Evolutionary conservation across 2,888 invertebrate genomes (phyloP).

Genomic region (Notodonta dromedarius): DNA sequence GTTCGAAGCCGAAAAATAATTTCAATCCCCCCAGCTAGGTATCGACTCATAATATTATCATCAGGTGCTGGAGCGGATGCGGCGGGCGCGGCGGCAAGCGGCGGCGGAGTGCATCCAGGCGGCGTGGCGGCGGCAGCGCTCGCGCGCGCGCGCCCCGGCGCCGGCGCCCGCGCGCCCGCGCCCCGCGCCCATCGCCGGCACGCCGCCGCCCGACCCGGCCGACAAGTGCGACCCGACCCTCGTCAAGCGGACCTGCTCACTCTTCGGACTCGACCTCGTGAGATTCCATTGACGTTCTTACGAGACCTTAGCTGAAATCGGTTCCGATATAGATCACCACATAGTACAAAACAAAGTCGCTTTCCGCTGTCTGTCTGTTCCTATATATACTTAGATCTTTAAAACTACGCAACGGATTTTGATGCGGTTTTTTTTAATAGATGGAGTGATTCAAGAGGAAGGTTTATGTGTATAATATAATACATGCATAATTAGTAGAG

Average conservation of each 20-base stretch:
- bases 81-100: conserved; percentile 89
- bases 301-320: too few relatives aligned
- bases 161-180: conserved; percentile 88
- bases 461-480: too few relatives aligned
- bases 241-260: conserved; percentile 94
- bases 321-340: too few relatives aligned
- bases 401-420: too few relatives aligned
- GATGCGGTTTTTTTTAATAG: too few relatives aligned
- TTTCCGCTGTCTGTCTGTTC: too few relatives aligned
- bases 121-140: conserved; percentile 92
- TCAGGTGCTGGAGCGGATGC: conserved; percentile 92
- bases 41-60: neutral
- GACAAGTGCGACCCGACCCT: conserved; percentile 95
- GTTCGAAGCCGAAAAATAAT: neutral
- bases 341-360: too few relatives aligned
- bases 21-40: too few relatives aligned
- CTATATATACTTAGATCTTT: too few relatives aligned
- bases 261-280: conserved; percentile 95
- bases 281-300: neutral
- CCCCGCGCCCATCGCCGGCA: conserved; percentile 95
- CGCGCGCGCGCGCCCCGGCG: conserved; percentile 79
- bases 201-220: conserved; percentile 92
- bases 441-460: too few relatives aligned
- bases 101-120: conserved; percentile 94
- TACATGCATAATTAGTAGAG: too few relatives aligned